Evolutionary conservation across 2,888 invertebrate species (phyloP).

Genomic region (Sphinx pinastri): DNA sequence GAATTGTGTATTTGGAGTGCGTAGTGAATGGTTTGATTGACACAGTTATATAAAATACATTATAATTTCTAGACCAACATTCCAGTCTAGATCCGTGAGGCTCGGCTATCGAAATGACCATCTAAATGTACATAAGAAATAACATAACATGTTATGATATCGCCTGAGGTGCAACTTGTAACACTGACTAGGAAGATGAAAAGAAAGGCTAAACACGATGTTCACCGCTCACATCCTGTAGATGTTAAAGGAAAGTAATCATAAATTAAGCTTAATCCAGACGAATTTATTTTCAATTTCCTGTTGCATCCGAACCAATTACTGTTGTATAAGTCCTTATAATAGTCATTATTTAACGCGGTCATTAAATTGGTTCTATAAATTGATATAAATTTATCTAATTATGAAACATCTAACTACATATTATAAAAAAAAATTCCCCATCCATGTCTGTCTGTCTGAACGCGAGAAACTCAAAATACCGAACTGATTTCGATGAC

Average conservation of each 20-base stretch:
- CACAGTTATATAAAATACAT: constrained; percentile 39
- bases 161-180: constrained; percentile 5
- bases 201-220: constrained; percentile 1
- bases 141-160: constrained; percentile 34
- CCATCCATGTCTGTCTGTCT: too few species aligned
- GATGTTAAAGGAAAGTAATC: neutral
- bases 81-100: constrained; percentile 39
- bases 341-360: too few species aligned
- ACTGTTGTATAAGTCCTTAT: neutral
- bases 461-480: too few species aligned
- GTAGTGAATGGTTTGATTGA: constrained; percentile 38
- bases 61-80: constrained; percentile 37
- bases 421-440: too few species aligned
- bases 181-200: neutral
- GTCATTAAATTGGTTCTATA: too few species aligned
- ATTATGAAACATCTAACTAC: too few species aligned
- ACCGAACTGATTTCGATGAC: too few species aligned
- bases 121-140: constrained; percentile 29
- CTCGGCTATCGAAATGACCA: constrained; percentile 27
- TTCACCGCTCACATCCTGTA: neutral
- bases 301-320: neutral
- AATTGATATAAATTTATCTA: too few species aligned
- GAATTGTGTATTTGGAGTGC: neutral
- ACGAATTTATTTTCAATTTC: neutral
- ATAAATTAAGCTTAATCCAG: neutral